Percentiles rank a stretch among this genome's conserved stretches.
Evolutionary conservation across 1,140 invertebrate species (phyloP).

Genomic region (Lasaia peninsularis): DNA sequence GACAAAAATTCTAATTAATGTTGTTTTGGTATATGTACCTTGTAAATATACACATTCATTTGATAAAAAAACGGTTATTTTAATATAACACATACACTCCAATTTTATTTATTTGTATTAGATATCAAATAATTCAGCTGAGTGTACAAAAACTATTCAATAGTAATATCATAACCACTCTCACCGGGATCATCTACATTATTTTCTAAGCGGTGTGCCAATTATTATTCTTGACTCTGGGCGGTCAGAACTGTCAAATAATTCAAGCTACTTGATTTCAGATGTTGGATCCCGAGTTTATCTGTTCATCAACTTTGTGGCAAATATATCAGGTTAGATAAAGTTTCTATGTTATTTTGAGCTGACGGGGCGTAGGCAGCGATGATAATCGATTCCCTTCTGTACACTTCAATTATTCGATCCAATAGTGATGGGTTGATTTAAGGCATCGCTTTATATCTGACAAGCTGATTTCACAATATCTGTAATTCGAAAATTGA

Average conservation of each 20-base stretch:
- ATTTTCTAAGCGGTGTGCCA: conserved; percentile 8
- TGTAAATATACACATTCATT: too few species aligned
- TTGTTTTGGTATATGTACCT: too few species aligned
- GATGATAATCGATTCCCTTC: conserved; percentile 56
- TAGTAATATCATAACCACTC: background rate
- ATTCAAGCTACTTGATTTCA: conserved; percentile 22
- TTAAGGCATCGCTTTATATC: background rate
- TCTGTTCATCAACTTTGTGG: conserved; percentile 57
- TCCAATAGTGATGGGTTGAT: conserved; percentile 37
- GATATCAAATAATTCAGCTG: too few species aligned
- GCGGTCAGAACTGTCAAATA: conserved; percentile 29
- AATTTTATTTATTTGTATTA: too few species aligned
- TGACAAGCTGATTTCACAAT: too few species aligned
- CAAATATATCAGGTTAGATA: conserved; percentile 63
- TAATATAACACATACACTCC: too few species aligned
- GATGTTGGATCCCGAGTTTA: conserved; percentile 32
- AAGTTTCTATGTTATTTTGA: conserved; percentile 44
- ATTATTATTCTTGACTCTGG: conserved; percentile 24
- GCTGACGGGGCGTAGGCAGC: conserved; percentile 62
- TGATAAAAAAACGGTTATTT: too few species aligned
- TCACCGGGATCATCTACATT: background rate
- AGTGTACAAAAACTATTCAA: too few species aligned
- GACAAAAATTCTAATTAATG: too few species aligned
- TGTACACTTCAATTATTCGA: conserved; percentile 50
- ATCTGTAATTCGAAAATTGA: too few species aligned